Base-by-base conservation (phyloP, 2,113 vertebrate genomes). In the Scartelaos histophorus region DNA sequence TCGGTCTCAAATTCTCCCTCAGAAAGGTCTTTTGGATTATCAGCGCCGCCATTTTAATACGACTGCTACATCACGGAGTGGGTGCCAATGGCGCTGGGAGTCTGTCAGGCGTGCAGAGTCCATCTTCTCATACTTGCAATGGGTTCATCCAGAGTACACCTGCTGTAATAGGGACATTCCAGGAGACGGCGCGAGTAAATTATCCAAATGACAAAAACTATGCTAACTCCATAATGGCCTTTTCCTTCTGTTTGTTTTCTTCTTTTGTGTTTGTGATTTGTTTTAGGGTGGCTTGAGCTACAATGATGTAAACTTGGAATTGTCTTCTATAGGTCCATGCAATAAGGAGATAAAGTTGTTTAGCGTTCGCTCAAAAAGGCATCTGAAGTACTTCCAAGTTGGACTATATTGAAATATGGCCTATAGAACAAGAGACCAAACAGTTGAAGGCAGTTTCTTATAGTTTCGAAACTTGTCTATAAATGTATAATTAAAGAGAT, bases 21-120 rank as follows among this genome's bases (percentile, higher is more conserved):
- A 95, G 95, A 96, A 95, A 95, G 95, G 93, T 94, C 95, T 93
- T 95, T 95, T 94, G 93, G 95, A 95, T 95, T 94, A 97, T 96
- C 95, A 93, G 94, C 94, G 92, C 94, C 92, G 94, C 95, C 95
- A 92, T 92, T 96, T 95, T 96, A 97, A 97, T 96, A 95, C 94
- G 89, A 93, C 94, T 94, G 89, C 93, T 95, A 94, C 96, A 96
- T 97, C 94, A 95, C 93, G 88, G 92, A 92, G 94, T 87, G 83
- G 88, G 90, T 80, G 82, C 94, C 94, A 87, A 91, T 85, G 88
- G 86, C 88, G 67, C 81, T 82, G 87, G 80, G 71, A 85, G 89
- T 82, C 87, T 89, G 91, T 91, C 75, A 88, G 86, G 87, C 90
- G 87, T 89, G 87, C 84, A 75, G 88, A 91, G 88, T 89, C 89